Evolutionary conservation across 1,140 invertebrate species (phyloP).

Genomic region (Onthophagus taurus): DNA sequence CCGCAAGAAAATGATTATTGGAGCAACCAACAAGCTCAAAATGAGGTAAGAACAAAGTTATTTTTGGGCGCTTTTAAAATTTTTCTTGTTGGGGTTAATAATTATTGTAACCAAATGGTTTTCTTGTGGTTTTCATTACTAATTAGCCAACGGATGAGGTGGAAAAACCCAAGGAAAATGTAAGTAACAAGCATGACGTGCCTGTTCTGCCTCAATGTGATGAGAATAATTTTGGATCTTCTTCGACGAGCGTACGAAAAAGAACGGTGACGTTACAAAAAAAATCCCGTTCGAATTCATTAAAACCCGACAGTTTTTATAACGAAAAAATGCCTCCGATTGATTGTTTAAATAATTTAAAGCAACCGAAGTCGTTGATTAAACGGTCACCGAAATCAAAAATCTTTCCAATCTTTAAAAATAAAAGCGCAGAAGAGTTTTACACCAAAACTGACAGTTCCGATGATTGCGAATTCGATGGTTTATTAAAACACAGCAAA

Average conservation of each 20-base stretch:
- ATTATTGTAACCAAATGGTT: conserved; percentile 1
- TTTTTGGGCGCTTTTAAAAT: neutral
- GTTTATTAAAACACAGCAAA: conserved; percentile 15
- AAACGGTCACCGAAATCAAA: conserved; percentile 17
- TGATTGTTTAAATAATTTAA: too few species aligned
- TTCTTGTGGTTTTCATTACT: conserved; percentile 5
- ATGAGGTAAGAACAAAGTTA: conserved; percentile 21
- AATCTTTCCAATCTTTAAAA: conserved; percentile 22
- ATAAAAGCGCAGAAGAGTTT: conserved; percentile 23
- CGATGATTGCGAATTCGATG: conserved; percentile 24
- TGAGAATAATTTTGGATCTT: too few species aligned
- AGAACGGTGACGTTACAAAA: too few species aligned
- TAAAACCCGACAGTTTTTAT: too few species aligned
- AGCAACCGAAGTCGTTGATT: too few species aligned
- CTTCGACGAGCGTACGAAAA: too few species aligned
- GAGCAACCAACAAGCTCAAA: conserved; percentile 26
- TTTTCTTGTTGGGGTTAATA: neutral
- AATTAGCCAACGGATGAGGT: conserved; percentile 42
- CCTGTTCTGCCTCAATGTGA: too few species aligned
- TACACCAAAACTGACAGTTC: conserved; percentile 14
- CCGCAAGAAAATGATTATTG: conserved; percentile 27
- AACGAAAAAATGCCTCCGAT: too few species aligned
- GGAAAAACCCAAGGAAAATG: conserved; percentile 41
- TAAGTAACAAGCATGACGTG: conserved; percentile 45
- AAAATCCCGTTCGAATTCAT: too few species aligned